Conservation (phyloP, 2,888 invertebrate species). For the Quadriops clusia region DNA sequence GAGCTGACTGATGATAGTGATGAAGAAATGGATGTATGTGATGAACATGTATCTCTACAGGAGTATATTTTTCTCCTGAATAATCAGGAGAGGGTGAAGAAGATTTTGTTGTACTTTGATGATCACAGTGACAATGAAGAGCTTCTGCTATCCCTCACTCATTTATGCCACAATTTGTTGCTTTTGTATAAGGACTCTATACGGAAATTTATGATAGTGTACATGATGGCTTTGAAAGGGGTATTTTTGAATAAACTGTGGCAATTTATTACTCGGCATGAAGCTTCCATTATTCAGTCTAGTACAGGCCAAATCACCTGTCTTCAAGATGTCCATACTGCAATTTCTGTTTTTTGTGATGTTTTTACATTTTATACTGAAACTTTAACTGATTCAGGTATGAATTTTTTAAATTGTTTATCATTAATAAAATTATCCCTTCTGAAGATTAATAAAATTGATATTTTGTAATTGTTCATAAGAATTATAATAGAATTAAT, state of each 20-base stretch:
- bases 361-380: slow-evolving; percentile 37
- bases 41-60: slow-evolving; percentile 27
- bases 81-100: slow-evolving; percentile 32
- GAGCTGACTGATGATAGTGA: slow-evolving; percentile 48
- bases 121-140: slow-evolving; percentile 29
- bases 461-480: slow-evolving; percentile 4
- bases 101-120: slow-evolving; percentile 41
- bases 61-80: slow-evolving; percentile 33
- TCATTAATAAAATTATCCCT: too few relatives aligned
- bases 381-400: slow-evolving; percentile 34
- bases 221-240: slow-evolving; percentile 32
- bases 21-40: slow-evolving; percentile 40
- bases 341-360: slow-evolving; percentile 34
- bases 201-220: slow-evolving; percentile 63
- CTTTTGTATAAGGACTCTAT: slow-evolving; percentile 70
- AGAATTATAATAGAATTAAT: slow-evolving; percentile 1
- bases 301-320: slow-evolving; percentile 25
- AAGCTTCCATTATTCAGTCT: slow-evolving; percentile 23
- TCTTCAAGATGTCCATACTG: slow-evolving; percentile 31
- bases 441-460: too few relatives aligned
- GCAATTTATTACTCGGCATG: slow-evolving; percentile 26
- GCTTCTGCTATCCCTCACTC: slow-evolving; percentile 28
- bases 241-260: slow-evolving; percentile 32
- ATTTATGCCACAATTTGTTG: slow-evolving; percentile 74
- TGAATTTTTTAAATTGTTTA: too few relatives aligned